Evolutionary conservation across 30 jellyfish, hydroid and myxozoan species (phyloP).

Genomic region (Aurelia aurita complex sp. Pacific): DNA sequence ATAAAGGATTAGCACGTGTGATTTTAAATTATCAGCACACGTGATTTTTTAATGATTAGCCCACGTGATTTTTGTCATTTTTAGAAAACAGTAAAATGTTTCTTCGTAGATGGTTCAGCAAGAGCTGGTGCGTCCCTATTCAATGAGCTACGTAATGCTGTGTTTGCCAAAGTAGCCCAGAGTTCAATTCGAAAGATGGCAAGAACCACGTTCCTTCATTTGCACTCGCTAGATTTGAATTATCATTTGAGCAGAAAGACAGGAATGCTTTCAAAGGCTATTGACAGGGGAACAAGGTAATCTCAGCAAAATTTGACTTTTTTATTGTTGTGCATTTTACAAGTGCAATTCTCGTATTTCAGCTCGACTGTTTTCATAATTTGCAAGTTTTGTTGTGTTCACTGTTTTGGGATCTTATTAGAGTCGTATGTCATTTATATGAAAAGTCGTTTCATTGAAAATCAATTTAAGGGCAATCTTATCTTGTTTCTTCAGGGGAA

Average conservation of each 20-base stretch:
- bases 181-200: conserved; percentile 91
- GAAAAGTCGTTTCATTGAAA: too few species aligned
- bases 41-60: too few species aligned
- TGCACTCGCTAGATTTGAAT: conserved; percentile 92
- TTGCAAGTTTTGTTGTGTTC: too few species aligned
- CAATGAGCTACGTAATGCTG: conserved; percentile 95
- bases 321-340: not conserved
- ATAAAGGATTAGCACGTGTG: too few species aligned
- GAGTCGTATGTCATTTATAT: too few species aligned
- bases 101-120: conserved; percentile 91
- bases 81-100: not conserved
- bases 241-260: conserved; percentile 91
- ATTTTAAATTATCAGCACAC: too few species aligned
- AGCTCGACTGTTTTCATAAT: too few species aligned
- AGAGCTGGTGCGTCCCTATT: conserved; percentile 92
- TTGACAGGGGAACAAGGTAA: conserved; percentile 99
- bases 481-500: conserved; percentile 72
- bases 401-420: too few species aligned
- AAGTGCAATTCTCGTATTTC: too few species aligned
- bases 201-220: conserved; percentile 80
- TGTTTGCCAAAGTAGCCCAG: conserved; percentile 97
- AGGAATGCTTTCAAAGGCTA: conserved; percentile 98
- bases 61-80: too few species aligned
- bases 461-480: too few species aligned
- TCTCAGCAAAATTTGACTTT: not conserved